Conservation (phyloP, 2,113 vertebrate genomes). For the Mustelus asterias region DNA sequence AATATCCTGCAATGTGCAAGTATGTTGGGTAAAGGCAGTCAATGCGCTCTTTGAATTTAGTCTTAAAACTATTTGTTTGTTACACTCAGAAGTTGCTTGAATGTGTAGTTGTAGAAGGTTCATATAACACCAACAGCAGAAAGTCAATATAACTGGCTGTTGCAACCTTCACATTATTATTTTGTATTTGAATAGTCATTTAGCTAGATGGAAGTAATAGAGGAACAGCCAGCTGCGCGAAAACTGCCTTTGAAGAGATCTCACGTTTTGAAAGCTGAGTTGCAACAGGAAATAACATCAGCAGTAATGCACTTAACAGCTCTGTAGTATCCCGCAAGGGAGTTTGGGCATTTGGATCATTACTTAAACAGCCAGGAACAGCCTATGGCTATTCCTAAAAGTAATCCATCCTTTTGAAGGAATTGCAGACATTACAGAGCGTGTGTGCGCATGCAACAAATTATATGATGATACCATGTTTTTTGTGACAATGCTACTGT, state of each 20-base stretch:
- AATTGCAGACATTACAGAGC: not conserved
- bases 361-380: constrained; percentile 11
- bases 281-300: constrained; percentile 13
- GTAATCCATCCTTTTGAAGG: not conserved
- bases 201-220: not conserved
- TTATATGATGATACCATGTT: not conserved
- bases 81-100: not conserved
- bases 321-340: constrained; percentile 1
- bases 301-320: not conserved
- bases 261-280: not conserved
- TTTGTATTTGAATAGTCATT: not conserved
- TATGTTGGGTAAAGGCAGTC: not conserved
- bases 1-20: not conserved
- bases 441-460: not conserved
- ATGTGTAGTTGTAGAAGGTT: not conserved
- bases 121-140: not conserved
- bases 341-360: constrained; percentile 8
- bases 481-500: not conserved
- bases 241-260: not conserved
- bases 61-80: not conserved
- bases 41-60: not conserved
- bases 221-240: not conserved
- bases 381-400: constrained; percentile 11
- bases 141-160: not conserved
- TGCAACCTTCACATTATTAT: not conserved